Percentiles rank a stretch among this genome's conserved stretches.
These are phyloP conservation scores for Cygnus olor DNA, from an alignment of 2,797 vertebrate genomes.

Conservation along the genomic window DNA sequence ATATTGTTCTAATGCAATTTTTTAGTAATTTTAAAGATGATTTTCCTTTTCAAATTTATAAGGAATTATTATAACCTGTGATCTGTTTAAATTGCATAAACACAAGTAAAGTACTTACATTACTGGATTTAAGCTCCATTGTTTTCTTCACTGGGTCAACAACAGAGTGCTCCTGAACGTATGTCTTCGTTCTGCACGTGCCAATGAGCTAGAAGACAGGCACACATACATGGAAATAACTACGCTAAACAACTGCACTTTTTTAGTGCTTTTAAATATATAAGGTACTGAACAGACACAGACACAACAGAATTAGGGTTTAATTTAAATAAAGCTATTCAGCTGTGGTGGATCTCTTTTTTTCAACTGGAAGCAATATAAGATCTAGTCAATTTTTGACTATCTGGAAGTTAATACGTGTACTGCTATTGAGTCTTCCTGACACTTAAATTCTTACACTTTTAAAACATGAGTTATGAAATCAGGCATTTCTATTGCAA, in stretches of 20 bases:
- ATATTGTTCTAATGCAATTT: neutral
- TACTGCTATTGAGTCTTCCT: neutral
- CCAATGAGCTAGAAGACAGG: conserved; percentile 88
- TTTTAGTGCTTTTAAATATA: neutral
- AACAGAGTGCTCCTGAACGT: conserved; percentile 93
- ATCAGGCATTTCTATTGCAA: neutral
- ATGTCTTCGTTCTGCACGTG: conserved; percentile 87
- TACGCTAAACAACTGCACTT: neutral
- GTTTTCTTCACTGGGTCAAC: conserved; percentile 89
- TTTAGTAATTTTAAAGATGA: neutral
- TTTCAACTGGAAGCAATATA: neutral
- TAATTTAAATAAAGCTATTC: neutral
- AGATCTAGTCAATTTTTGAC: neutral
- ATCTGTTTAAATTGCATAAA: neutral
- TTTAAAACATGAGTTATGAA: neutral
- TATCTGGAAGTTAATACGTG: rapidly evolving
- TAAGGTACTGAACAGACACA: neutral
- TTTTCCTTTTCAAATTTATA: neutral
- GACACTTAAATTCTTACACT: rapidly evolving
- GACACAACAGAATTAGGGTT: neutral
- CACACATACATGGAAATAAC: neutral
- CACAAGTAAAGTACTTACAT: conserved; percentile 84
- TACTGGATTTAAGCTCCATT: conserved; percentile 93
- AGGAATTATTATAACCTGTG: neutral
- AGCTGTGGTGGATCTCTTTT: neutral